Percentiles rank a stretch among this genome's conserved stretches.
Conservation (phyloP, 2,888 invertebrate species). For the Abscondita cerata region DNA sequence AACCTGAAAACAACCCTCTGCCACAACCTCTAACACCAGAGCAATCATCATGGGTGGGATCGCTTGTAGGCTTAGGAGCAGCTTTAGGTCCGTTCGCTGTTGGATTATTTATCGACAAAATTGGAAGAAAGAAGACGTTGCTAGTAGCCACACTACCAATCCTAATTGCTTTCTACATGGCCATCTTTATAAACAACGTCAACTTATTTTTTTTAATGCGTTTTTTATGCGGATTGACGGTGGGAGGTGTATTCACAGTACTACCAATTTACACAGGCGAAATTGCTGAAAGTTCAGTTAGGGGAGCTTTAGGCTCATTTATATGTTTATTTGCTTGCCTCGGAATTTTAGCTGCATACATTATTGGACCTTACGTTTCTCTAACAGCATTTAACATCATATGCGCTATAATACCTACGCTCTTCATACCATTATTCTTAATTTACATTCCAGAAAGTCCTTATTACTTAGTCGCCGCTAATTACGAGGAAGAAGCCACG, state of each 20-base stretch:
- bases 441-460: constrained; percentile 86
- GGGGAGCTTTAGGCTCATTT: constrained; percentile 83
- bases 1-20: constrained; percentile 38
- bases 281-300: constrained; percentile 79
- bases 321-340: constrained; percentile 76
- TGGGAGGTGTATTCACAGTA: constrained; percentile 74
- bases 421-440: constrained; percentile 66
- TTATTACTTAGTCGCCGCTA: constrained; percentile 68
- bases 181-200: constrained; percentile 49
- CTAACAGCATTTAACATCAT: constrained; percentile 71
- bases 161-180: constrained; percentile 68
- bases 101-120: constrained; percentile 69
- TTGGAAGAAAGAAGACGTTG: constrained; percentile 75
- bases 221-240: constrained; percentile 66
- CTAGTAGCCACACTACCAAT: constrained; percentile 71
- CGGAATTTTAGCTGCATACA: constrained; percentile 75
- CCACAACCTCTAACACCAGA: constrained; percentile 52
- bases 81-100: constrained; percentile 73
- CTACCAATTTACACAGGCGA: constrained; percentile 89
- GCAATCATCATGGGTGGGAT: constrained; percentile 64
- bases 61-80: constrained; percentile 61
- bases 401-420: constrained; percentile 63
- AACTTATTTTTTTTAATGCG: constrained; percentile 54
- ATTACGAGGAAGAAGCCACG: constrained; percentile 67
- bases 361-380: constrained; percentile 73